phyloP scores from a whole-genome alignment of 2,888 invertebrate genomes.

The Pterobdella sp. region DNA sequence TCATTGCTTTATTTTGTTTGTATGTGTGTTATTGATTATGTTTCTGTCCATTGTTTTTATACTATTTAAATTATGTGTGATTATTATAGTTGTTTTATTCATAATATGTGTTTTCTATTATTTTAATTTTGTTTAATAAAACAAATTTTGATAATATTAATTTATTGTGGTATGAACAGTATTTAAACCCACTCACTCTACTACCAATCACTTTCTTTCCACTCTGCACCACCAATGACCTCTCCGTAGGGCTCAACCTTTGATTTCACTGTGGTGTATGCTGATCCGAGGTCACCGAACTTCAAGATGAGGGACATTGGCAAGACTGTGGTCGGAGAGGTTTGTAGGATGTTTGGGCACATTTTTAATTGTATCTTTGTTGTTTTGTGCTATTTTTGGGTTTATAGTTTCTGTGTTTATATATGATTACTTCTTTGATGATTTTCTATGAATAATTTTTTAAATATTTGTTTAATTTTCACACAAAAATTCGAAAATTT shows the following conservation, averaged over 20 bases:
- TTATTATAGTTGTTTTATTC: too few species aligned
- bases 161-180: too few species aligned
- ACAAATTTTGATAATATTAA: too few species aligned
- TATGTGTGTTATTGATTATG: background rate
- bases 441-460: background rate
- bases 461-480: background rate
- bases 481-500: too few species aligned
- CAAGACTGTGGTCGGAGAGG: conserved; percentile 67
- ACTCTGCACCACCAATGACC: background rate
- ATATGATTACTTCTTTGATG: background rate
- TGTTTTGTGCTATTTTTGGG: too few species aligned
- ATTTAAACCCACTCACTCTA: too few species aligned
- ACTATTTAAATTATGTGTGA: too few species aligned
- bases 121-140: too few species aligned
- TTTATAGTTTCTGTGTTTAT: background rate
- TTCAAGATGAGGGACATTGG: conserved; percentile 81
- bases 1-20: background rate
- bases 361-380: too few species aligned
- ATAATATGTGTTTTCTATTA: too few species aligned
- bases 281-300: conserved; percentile 49
- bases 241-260: conserved; percentile 84
- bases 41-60: too few species aligned
- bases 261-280: conserved; percentile 71
- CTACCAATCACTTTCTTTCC: background rate
- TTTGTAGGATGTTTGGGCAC: too few species aligned